Evolutionary conservation across 2,113 vertebrate species (phyloP), one percentile per base, ranked within the genome.

Genomic region (Polypterus senegalus): DNA sequence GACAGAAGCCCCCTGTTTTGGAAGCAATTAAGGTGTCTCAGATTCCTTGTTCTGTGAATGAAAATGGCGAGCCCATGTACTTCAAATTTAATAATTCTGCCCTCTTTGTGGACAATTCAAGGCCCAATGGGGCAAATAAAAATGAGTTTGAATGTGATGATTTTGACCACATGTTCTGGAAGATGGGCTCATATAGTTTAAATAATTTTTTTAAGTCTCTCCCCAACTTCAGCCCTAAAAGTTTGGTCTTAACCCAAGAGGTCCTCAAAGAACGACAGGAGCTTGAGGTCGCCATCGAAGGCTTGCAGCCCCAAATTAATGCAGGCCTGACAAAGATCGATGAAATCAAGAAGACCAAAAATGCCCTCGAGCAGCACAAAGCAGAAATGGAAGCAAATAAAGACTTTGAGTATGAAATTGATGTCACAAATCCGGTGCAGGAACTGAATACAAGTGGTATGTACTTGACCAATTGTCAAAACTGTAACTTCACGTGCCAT

Each of bases 401-500:
- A 47, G 2, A 65, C 57, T 73, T 71, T 64, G 67, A 69, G 43
- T 72, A 63, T 44, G 61, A 69, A 9, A n/a, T 69, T 3, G 49
- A 57, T 3, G 43, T n/a, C 6, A 66, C 51, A 7, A 54, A 62
- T 5, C 8, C 57, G 4, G 8, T 48, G 6, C 5, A 59, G 10
- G 1, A 46, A 3, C 47, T 53, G 4, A 60, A 67, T 11, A 46
- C 3, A 1, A 7, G n/a, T 0, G 0, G 5, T 1, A 47, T 61
- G 59, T 59, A 49, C 4, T 47, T 27, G 27, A 71, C 49, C 0
- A 66, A 66, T 27, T 73, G 71, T 3, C 66, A 59, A 11, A 71
- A 68, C 2, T 47, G 76, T 1, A 11, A 65, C 1, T 78, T 71
- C 65, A 72, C 76, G 6, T 67, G 73, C 49, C 47, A 71, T 7